These are phyloP conservation scores for Polia nebulosa DNA, from an alignment of 2,888 invertebrate genomes.

Conservation along the genomic window DNA sequence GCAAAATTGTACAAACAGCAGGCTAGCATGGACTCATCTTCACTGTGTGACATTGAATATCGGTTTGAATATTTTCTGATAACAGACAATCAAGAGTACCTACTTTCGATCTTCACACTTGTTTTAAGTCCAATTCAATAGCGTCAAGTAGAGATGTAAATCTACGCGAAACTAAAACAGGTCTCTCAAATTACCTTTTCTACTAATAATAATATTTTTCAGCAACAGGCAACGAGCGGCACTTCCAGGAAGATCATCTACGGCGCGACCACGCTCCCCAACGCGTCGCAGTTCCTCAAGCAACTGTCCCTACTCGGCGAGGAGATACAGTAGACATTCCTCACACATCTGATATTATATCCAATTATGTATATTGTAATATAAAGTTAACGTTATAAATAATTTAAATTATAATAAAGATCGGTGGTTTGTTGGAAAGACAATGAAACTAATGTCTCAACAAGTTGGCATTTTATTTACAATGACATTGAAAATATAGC, in stretches of 20 bases:
- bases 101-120: neutral
- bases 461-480: slow-evolving; percentile 92
- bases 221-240: slow-evolving; percentile 93
- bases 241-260: slow-evolving; percentile 96
- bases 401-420: slow-evolving; percentile 70
- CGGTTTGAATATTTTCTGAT: neutral
- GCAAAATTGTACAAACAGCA: neutral
- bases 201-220: slow-evolving; percentile 71
- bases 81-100: neutral
- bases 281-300: slow-evolving; percentile 98
- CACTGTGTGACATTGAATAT: neutral
- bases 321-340: slow-evolving; percentile 92
- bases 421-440: slow-evolving; percentile 67
- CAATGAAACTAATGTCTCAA: slow-evolving; percentile 86
- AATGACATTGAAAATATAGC: slow-evolving; percentile 91
- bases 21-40: neutral
- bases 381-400: slow-evolving; percentile 66
- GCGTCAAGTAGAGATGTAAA: neutral
- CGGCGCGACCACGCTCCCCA: slow-evolving; percentile 98
- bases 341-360: slow-evolving; percentile 46
- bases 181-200: neutral
- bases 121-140: neutral
- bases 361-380: slow-evolving; percentile 66
- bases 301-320: slow-evolving; percentile 96
- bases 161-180: neutral